These are phyloP conservation scores for Adelosebastes latens DNA, from an alignment of 2,797 vertebrate species.

Conservation along the genomic window DNA sequence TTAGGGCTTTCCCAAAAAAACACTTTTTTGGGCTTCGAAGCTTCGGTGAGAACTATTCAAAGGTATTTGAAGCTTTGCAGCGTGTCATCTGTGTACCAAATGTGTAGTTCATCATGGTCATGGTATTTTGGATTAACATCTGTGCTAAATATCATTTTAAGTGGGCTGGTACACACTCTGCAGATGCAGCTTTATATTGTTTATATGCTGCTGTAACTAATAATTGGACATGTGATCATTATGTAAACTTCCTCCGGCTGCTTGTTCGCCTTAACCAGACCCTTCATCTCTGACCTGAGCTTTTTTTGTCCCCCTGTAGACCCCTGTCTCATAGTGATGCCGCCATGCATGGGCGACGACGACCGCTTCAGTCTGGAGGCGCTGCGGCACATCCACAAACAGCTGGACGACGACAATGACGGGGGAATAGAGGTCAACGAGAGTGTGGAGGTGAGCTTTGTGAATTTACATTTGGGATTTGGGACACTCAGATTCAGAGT, in stretches of 20 bases:
- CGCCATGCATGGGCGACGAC: conserved; percentile 92
- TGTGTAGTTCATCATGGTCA: not conserved
- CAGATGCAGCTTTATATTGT: no score
- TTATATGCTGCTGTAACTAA: not conserved
- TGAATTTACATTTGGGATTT: no score
- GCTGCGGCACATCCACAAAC: conserved; percentile 96
- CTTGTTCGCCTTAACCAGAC: not conserved
- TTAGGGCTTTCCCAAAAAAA: not conserved
- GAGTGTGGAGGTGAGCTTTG: conserved; percentile 92
- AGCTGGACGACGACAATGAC: conserved; percentile 98
- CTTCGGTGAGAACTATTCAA: not conserved
- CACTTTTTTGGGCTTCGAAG: no score
- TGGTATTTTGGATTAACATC: not conserved
- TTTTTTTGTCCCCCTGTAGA: conserved; percentile 74
- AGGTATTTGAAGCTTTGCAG: not conserved
- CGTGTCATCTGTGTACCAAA: not conserved
- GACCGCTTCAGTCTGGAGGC: conserved; percentile 96
- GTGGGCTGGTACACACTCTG: not conserved
- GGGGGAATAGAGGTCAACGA: conserved; percentile 98
- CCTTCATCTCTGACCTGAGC: not conserved
- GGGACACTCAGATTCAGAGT: not conserved
- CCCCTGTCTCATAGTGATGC: conserved; percentile 89
- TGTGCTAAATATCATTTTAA: not conserved
- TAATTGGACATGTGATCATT: not conserved
- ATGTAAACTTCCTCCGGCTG: not conserved